phyloP scores from a whole-genome alignment of 2,113 vertebrate genomes.

The Pseudorasbora parva region DNA sequence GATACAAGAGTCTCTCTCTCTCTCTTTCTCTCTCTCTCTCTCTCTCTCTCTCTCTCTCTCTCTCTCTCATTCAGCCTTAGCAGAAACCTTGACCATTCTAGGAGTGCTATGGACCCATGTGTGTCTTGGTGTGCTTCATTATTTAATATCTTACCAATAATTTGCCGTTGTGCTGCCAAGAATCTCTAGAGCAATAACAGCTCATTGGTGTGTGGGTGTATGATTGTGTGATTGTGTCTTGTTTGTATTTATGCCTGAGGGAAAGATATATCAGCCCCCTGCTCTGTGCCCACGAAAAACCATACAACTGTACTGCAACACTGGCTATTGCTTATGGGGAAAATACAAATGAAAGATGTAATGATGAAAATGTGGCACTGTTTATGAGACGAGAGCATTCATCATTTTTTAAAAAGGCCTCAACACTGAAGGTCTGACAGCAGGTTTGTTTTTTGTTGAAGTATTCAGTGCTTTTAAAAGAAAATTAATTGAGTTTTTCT shows the following conservation, averaged over 20 bases:
- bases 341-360: slow-evolving; percentile 15
- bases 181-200: slow-evolving; percentile 22
- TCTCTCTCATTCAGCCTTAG: background rate
- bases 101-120: background rate
- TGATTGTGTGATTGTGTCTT: slow-evolving; percentile 35
- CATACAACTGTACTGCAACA: slow-evolving; percentile 9
- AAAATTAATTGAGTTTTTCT: background rate
- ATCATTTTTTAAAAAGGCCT: slow-evolving; percentile 11
- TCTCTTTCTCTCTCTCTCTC: background rate
- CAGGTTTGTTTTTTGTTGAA: background rate
- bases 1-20: slow-evolving; percentile 8
- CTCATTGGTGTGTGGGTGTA: slow-evolving; percentile 34
- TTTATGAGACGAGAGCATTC: slow-evolving; percentile 12
- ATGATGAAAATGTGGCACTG: slow-evolving; percentile 11
- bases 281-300: slow-evolving; percentile 6
- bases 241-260: slow-evolving; percentile 20
- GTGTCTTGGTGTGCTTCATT: slow-evolving; percentile 15
- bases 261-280: slow-evolving; percentile 28
- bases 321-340: slow-evolving; percentile 1
- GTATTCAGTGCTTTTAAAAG: background rate
- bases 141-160: slow-evolving; percentile 17
- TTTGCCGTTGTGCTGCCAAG: background rate
- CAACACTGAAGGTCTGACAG: background rate
- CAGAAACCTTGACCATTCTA: background rate
- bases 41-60: slow-evolving; percentile 1